Evolutionary conservation across 1,140 invertebrate genomes (phyloP), one percentile per base, ranked within the genome.

Genomic region (Bemisia tabaci): DNA sequence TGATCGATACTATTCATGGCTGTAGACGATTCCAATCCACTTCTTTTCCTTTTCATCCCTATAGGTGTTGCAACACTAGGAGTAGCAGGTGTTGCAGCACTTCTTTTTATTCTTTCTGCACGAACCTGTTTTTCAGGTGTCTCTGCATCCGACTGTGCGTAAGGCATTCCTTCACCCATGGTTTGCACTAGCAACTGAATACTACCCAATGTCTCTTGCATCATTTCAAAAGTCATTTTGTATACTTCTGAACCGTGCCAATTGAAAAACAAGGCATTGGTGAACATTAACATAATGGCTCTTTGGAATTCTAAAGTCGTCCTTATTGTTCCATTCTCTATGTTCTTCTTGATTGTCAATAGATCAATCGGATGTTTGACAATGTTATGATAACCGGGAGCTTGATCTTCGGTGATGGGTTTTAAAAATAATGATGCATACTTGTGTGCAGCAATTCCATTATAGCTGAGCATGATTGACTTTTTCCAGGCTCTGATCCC

Each of bases 401-500:
- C 90, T 73, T 92, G 89, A 68, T 94, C 91, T 72, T 95, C 90
- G 5, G 87, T 91, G 11, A 95, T 94, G 0, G 91, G 90, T 65
- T 89, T 84, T 0, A 89, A 78, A 76, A 97, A 95, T 1, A 92
- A 78, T 1, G 89, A 90, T 0, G 92, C 89, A 81, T 91, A 88
- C 78, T 94, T 94, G 75, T 95, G 91, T 2, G 88, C 88, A 60
- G 87, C 85, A 21, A 94, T 77, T 70, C 87, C 81, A 77, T 87
- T 88, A 75, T 92, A 94, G 1, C 94, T 87, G 5, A 92, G 76
- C 81, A 93, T 85, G 62, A 96, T 88, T 21, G 92, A 88, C 76
- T 95, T 96, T 77, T 93, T 94, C 88, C 93, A 95, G 48, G 87
- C 83, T 26, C 87, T 79, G 69, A 90, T 87, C 63, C 92, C 89